Evolutionary conservation across 2,113 vertebrate genomes (phyloP).

Genomic region (Neoarius graeffei): DNA sequence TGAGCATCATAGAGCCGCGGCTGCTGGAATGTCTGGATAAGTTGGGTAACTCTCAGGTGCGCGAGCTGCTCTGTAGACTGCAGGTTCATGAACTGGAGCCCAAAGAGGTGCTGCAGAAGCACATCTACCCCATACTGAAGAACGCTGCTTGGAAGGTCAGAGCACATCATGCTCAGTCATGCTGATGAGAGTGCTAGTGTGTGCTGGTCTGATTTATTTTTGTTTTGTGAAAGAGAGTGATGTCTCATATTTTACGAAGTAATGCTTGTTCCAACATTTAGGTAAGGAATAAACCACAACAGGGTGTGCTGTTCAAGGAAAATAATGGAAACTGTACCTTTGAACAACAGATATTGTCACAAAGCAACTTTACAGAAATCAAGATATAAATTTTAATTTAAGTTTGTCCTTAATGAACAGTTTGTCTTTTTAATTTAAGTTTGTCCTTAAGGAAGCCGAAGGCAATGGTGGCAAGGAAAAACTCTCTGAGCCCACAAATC

Average conservation of each 20-base stretch:
- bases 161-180: not conserved
- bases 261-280: not conserved
- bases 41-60: constrained; percentile 73
- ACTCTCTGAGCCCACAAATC: not conserved
- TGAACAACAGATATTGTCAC: not conserved
- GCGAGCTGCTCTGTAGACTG: constrained; percentile 71
- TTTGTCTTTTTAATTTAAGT: not conserved
- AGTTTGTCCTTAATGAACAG: not conserved
- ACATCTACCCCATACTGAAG: constrained; percentile 73
- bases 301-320: not conserved
- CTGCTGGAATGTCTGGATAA: constrained; percentile 71
- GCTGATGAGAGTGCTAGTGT: not conserved
- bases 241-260: not conserved
- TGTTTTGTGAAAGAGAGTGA: not conserved
- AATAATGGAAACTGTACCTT: not conserved
- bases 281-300: not conserved
- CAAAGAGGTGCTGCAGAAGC: constrained; percentile 71
- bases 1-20: constrained; percentile 67
- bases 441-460: not conserved
- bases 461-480: not conserved
- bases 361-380: not conserved
- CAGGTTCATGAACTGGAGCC: constrained; percentile 75
- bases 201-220: not conserved
- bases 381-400: not conserved
- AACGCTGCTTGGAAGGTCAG: constrained; percentile 72